These are phyloP conservation scores for Diabrotica virgifera DNA, from an alignment of 1,140 invertebrate species.

Conservation along the genomic window DNA sequence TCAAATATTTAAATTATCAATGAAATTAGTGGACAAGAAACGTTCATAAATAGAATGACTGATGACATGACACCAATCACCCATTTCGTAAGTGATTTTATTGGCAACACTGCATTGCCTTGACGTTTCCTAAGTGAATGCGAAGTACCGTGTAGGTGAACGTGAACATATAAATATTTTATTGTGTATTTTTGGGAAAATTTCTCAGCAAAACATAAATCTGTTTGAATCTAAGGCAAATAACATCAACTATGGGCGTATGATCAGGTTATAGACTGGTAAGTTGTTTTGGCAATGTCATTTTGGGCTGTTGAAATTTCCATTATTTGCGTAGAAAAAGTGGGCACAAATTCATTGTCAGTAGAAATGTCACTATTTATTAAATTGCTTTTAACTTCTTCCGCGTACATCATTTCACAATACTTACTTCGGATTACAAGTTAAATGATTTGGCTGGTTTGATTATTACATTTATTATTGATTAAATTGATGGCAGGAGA, in stretches of 20 bases:
- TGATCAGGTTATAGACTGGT: background rate
- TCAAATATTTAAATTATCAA: too few relatives aligned
- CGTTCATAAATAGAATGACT: too few relatives aligned
- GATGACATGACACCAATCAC: too few relatives aligned
- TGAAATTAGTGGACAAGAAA: too few relatives aligned
- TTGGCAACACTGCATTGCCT: background rate
- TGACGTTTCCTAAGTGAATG: slow-evolving; percentile 6
- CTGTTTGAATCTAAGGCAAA: background rate
- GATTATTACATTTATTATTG: slow-evolving; percentile 3
- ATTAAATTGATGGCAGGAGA: slow-evolving; percentile 9
- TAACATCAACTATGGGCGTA: slow-evolving; percentile 4
- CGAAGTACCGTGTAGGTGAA: slow-evolving; percentile 7
- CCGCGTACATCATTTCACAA: background rate
- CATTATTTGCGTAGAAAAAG: slow-evolving; percentile 18
- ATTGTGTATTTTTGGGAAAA: slow-evolving; percentile 3
- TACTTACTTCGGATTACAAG: background rate
- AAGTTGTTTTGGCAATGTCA: slow-evolving; percentile 5
- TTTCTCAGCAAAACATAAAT: background rate
- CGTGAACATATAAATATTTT: slow-evolving; percentile 9
- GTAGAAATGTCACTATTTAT: slow-evolving; percentile 8
- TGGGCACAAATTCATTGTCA: slow-evolving; percentile 16
- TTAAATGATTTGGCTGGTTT: background rate
- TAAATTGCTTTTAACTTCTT: slow-evolving; percentile 5
- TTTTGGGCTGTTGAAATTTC: background rate
- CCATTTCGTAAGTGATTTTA: background rate